These are phyloP conservation scores for Hyles euphorbiae DNA, from an alignment of 1,140 invertebrate species.

Conservation along the genomic window DNA sequence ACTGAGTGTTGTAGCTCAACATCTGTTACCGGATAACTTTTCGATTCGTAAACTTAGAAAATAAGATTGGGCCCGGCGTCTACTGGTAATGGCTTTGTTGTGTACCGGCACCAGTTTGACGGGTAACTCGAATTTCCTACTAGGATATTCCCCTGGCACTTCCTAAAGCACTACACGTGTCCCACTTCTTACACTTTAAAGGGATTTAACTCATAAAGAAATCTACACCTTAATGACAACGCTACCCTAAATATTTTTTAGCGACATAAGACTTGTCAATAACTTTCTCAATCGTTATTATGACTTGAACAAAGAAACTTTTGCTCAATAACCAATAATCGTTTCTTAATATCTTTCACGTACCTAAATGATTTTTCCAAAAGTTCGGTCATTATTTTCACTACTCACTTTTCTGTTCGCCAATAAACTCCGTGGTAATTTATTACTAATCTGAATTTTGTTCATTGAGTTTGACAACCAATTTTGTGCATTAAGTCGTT, in stretches of 20 bases:
- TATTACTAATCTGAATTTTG: slow-evolving; percentile 9
- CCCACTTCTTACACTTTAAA: slow-evolving; percentile 17
- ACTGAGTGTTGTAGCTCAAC: slow-evolving; percentile 1
- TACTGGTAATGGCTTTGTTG: slow-evolving; percentile 50
- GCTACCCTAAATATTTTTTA: neutral
- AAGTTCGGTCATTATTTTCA: slow-evolving; percentile 32
- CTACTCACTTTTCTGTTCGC: slow-evolving; percentile 11
- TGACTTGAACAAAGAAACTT: slow-evolving; percentile 30
- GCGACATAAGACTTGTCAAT: slow-evolving; percentile 19
- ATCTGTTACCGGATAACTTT: slow-evolving; percentile 25
- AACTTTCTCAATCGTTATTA: slow-evolving; percentile 23
- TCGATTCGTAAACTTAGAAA: slow-evolving; percentile 42
- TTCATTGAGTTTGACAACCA: slow-evolving; percentile 4
- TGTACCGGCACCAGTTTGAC: slow-evolving; percentile 43
- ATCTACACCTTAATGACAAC: neutral
- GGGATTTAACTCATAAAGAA: slow-evolving; percentile 8
- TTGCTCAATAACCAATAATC: slow-evolving; percentile 35
- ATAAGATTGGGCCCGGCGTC: slow-evolving; percentile 41
- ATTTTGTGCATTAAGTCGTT: too few species aligned
- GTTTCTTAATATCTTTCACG: slow-evolving; percentile 30
- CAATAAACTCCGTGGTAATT: slow-evolving; percentile 16
- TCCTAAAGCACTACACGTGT: slow-evolving; percentile 32
- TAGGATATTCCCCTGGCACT: slow-evolving; percentile 35
- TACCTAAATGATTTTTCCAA: slow-evolving; percentile 27
- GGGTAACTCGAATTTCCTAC: slow-evolving; percentile 34